phyloP scores from a whole-genome alignment of 2,113 vertebrate genomes.

The Pterocles burchelli region DNA sequence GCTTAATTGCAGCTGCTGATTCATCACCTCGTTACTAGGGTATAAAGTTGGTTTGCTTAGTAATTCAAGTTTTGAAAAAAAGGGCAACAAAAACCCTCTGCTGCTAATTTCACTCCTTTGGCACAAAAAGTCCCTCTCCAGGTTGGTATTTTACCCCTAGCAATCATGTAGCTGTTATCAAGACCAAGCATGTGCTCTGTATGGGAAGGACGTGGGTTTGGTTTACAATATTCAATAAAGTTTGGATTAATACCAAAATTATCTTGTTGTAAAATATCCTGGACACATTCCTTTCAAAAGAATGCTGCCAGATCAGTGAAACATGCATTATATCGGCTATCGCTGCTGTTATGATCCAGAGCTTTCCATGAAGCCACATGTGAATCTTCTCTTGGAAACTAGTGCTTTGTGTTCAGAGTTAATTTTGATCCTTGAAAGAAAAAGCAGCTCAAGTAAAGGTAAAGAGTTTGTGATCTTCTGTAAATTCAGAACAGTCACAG shows the following conservation, averaged over 20 bases:
- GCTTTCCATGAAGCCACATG: background rate
- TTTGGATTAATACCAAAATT: constrained; percentile 16
- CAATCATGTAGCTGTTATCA: background rate
- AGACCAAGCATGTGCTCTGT: background rate
- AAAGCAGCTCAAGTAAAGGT: background rate
- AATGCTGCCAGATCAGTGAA: background rate
- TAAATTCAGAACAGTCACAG: background rate
- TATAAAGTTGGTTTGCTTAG: constrained; percentile 52
- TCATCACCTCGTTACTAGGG: constrained; percentile 48
- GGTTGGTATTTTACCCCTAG: background rate
- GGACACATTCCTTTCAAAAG: background rate
- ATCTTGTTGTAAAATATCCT: background rate
- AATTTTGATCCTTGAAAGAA: background rate
- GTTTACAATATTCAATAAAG: background rate
- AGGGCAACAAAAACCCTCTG: background rate
- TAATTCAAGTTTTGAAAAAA: constrained; percentile 21
- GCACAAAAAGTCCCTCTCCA: background rate
- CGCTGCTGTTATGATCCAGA: background rate
- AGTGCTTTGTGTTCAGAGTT: background rate
- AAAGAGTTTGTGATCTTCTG: background rate
- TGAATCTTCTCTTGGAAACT: background rate
- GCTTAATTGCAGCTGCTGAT: constrained; percentile 64
- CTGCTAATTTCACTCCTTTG: background rate
- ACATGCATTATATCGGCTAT: background rate
- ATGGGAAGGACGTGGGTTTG: background rate